Conservation (phyloP, 1,140 invertebrate species). For the Diprion similis region DNA sequence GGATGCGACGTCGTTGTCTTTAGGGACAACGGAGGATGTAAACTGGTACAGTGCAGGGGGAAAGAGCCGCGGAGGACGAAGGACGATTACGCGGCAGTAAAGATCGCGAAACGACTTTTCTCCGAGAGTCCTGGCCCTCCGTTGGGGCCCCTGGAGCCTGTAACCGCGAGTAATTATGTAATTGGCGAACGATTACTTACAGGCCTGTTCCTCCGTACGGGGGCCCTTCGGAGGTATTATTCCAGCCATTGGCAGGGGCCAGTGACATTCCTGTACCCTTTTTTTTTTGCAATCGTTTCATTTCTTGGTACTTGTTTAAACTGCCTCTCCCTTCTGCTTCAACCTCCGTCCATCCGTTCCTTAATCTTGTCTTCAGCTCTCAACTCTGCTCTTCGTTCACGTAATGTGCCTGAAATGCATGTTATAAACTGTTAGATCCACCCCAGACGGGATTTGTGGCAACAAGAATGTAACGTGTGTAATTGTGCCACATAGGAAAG, state of each 20-base stretch:
- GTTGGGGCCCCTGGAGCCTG: slow-evolving; percentile 35
- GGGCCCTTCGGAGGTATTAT: slow-evolving; percentile 42
- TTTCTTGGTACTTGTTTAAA: slow-evolving; percentile 44
- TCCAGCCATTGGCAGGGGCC: slow-evolving; percentile 33
- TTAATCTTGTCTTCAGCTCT: slow-evolving; percentile 10
- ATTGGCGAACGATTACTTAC: slow-evolving; percentile 63
- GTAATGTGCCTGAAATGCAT: slow-evolving; percentile 40
- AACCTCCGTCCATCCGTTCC: neutral
- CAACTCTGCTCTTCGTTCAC: slow-evolving; percentile 30
- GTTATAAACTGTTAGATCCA: too few relatives aligned
- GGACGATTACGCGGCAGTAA: slow-evolving; percentile 61
- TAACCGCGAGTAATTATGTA: slow-evolving; percentile 60
- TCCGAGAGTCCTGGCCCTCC: slow-evolving; percentile 24
- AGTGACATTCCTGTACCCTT: slow-evolving; percentile 59
- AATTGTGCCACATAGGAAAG: too few relatives aligned
- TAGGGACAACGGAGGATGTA: neutral
- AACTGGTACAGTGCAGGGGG: neutral
- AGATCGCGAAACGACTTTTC: slow-evolving; percentile 59
- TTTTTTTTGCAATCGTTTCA: slow-evolving; percentile 58
- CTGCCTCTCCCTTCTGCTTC: slow-evolving; percentile 3
- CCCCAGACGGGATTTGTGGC: too few relatives aligned
- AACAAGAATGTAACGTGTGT: too few relatives aligned
- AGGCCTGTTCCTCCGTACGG: slow-evolving; percentile 39
- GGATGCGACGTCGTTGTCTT: neutral
- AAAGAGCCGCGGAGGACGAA: neutral